phyloP scores from a whole-genome alignment of 2,113 vertebrate genomes.

The Takifugu bimaculatus region DNA sequence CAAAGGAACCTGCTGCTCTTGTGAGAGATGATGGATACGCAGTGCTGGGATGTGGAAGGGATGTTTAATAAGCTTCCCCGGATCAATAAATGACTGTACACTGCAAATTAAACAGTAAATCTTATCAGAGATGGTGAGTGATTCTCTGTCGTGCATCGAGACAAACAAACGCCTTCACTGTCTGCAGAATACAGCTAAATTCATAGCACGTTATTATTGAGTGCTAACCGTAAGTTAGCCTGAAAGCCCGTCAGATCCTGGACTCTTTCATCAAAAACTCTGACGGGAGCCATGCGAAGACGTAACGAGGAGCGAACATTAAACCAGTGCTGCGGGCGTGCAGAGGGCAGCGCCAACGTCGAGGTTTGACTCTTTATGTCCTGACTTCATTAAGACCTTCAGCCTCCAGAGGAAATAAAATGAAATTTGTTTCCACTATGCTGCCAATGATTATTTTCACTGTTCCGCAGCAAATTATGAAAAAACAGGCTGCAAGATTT shows the following conservation, averaged over 20 bases:
- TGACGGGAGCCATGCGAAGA: conserved; percentile 30
- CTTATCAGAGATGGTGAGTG: conserved; percentile 39
- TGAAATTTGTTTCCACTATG: conserved; percentile 20
- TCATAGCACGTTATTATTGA: background rate
- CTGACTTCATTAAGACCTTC: conserved; percentile 34
- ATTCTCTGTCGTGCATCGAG: conserved; percentile 21
- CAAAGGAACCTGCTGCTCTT: conserved; percentile 51
- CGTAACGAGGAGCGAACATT: conserved; percentile 15
- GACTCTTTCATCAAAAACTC: conserved; percentile 15
- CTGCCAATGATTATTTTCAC: conserved; percentile 25
- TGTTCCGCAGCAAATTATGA: background rate
- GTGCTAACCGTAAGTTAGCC: background rate
- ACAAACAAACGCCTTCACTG: conserved; percentile 74
- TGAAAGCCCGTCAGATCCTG: too few species aligned
- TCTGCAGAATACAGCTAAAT: conserved; percentile 11
- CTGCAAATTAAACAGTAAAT: conserved; percentile 63
- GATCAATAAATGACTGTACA: conserved; percentile 61
- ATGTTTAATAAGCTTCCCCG: conserved; percentile 49
- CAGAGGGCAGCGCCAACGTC: conserved; percentile 26
- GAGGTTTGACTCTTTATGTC: conserved; percentile 39
- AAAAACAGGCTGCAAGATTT: conserved; percentile 46
- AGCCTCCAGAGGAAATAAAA: conserved; percentile 21
- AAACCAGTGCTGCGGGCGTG: conserved; percentile 11
- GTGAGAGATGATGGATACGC: conserved; percentile 47
- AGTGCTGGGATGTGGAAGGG: conserved; percentile 32